Base-by-base conservation (phyloP, 2,888 invertebrate genomes). In the Megamerina dolium region DNA sequence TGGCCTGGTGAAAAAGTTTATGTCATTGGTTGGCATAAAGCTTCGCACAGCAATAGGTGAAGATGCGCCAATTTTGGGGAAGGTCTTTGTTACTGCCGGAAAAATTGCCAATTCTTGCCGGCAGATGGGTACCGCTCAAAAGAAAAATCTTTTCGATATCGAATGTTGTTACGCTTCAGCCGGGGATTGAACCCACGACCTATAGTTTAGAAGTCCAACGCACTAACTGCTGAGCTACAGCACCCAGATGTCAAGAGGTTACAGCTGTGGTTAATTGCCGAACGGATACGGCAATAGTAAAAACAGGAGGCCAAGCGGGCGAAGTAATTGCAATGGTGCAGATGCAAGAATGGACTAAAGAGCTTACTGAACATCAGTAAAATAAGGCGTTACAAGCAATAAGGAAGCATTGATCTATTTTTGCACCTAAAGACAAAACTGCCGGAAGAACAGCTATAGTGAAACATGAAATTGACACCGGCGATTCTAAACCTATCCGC, bases 401-500 rank as follows among this genome's bases (percentile, higher is more conserved):
- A 23, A 8, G 23, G 10, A 23, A 23, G 8, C 23, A 23, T 23
- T 23, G 23, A 10, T 23, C 23, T 10, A 23, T 23, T 23, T 23
- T 23, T 23, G 23, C 23, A 23, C 23, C 23, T 23, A 10, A 23
- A 23, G 31, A n/a, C 5, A n/a, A 14, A 14, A 31, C 31, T n/a
- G n/a, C 31, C 8, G 31, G 31, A 13, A n/a, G 13, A 14, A 31
- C 31, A 8, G n/a, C 31, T n/a, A 31, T 30, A 18, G 23, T 23
- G 4, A 23, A 42, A 19, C 42, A 42, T 30, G n/a, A 18, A 4
- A 40, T 44, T 1, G 39, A 45, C 12, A 40, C 35, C 3, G 45
- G 40, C 4, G 16, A 3, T 5, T 4, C 30, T 2, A 41, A 23
- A 14, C 45, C 45, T 4, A 41, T 41, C n/a, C 36, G 37, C 16